These are phyloP conservation scores for Oreortyx pictus DNA, from an alignment of 2,797 vertebrate genomes.

Conservation along the genomic window DNA sequence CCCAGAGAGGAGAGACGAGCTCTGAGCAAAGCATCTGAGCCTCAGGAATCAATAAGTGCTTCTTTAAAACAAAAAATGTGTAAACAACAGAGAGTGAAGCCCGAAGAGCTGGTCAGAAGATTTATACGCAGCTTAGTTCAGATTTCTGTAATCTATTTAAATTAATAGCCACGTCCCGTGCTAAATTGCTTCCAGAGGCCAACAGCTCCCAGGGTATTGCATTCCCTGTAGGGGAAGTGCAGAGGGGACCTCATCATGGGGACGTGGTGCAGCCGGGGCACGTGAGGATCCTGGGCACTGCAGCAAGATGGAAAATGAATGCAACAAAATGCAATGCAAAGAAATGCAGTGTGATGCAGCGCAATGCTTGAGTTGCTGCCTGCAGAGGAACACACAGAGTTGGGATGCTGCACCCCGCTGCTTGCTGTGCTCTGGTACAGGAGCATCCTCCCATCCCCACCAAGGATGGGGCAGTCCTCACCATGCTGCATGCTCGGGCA, in stretches of 20 bases:
- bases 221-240: neutral
- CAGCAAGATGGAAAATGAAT: neutral
- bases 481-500: rapidly evolving
- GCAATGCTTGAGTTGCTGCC: neutral
- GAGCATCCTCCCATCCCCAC: neutral
- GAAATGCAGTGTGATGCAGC: too few species aligned
- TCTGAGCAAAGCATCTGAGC: neutral
- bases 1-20: neutral
- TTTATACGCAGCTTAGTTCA: conserved; percentile 71
- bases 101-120: conserved; percentile 63
- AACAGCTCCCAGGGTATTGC: conserved; percentile 56
- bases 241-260: neutral
- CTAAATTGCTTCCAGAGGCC: conserved; percentile 75
- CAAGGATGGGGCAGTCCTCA: neutral
- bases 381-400: neutral
- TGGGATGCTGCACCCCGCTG: neutral
- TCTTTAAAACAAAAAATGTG: neutral
- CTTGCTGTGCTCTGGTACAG: rapidly evolving
- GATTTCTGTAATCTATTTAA: conserved; percentile 78
- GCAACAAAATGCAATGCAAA: too few species aligned
- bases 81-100: conserved; percentile 69
- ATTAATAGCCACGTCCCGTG: conserved; percentile 67
- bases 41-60: conserved; percentile 66
- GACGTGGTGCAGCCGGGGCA: rapidly evolving
- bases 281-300: neutral